Base-by-base conservation (phyloP, 2,113 vertebrate genomes). In the Plecturocebus donacophilus region DNA sequence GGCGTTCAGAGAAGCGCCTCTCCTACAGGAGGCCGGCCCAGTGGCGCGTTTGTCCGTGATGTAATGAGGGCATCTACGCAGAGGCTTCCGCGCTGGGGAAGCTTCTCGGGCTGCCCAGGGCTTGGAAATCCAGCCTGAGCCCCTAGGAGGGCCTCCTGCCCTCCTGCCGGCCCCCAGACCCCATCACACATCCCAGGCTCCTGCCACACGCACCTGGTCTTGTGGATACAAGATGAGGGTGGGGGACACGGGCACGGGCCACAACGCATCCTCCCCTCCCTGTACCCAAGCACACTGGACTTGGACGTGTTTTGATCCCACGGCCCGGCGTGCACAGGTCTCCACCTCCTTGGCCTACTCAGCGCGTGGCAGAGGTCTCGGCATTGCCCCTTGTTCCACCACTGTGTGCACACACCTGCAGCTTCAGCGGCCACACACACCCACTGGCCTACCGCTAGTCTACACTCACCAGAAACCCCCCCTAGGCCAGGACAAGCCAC, bases 41-140 rank as follows among this genome's bases (percentile, higher is more conserved):
- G 97, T 0, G n/a, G 98, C 94, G 77, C 86, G 97, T 84, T 79
- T 66, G 80, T 30, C 7, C 81, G 97, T 40, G 98, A 98, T 96
- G 97, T 96, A 68, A 94, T 94, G 5, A 93, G 70, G 96, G 68
- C 56, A 87, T 87, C 91, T 83, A 93, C 96, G 96, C 95, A 76
- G 96, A 97, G 97, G 97, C 97, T 95, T 96, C 96, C 75, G 75
- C 84, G 87, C 96, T 45, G 8, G 92, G 88, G 70, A 58, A 54
- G 92, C 93, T 87, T 87, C 91, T 87, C 77, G 21, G 2, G 49
- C 70, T 47, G 71, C 77, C 88, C 77, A 19, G 54, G 71, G 94
- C 68, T 75, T 20, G 68, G 94, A 85, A 85, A 68, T 82, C 84
- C 64, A 14, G 45, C 64, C 23, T 58, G 95, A 84, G 68, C 58